Conservation (phyloP, 2,888 invertebrate species). For the Therioaphis trifolii region DNA sequence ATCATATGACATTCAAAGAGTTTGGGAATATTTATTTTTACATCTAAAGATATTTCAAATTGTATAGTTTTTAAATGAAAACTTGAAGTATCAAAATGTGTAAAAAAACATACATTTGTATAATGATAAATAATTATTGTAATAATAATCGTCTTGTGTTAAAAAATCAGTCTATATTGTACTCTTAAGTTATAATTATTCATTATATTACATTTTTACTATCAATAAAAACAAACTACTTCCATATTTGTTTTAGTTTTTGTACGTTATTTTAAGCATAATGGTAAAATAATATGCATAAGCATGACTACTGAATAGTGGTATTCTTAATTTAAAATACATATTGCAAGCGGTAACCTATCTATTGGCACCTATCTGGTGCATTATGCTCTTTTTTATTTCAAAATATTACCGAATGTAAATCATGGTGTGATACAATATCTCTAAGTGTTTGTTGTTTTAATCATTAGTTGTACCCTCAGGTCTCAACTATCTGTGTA, state of each 20-base stretch:
- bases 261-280: neutral
- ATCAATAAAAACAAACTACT: constrained; percentile 48
- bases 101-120: neutral
- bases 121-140: neutral
- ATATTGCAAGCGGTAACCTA: too few species aligned
- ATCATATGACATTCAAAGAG: neutral
- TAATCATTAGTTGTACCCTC: too few species aligned
- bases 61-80: neutral
- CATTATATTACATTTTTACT: constrained; percentile 48
- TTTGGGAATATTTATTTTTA: neutral
- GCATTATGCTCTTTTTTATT: too few species aligned
- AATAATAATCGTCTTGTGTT: constrained; percentile 6
- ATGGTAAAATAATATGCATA: too few species aligned
- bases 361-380: too few species aligned
- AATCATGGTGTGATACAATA: too few species aligned
- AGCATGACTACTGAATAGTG: too few species aligned
- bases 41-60: neutral
- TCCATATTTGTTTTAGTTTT: constrained; percentile 8
- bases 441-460: too few species aligned
- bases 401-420: too few species aligned
- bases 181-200: constrained; percentile 6
- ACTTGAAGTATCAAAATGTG: neutral
- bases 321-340: too few species aligned
- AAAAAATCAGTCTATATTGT: constrained; percentile 4
- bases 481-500: too few species aligned